Conservation (phyloP, 2,888 invertebrate genomes). For the Andrena bucephala region DNA sequence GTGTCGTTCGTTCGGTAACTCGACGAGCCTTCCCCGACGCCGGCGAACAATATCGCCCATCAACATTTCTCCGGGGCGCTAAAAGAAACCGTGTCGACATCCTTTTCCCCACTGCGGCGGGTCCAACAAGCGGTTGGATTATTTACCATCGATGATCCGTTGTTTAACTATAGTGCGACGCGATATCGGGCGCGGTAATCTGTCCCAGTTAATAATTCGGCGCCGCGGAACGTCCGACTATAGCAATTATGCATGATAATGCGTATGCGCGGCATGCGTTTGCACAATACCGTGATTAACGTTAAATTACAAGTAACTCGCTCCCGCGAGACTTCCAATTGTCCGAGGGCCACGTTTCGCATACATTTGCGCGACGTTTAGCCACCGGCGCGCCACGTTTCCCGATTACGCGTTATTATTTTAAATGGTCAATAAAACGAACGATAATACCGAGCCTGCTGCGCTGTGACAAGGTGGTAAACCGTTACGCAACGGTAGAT, state of each 20-base stretch:
- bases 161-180: neutral
- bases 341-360: neutral
- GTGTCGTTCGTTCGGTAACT: slow-evolving; percentile 9
- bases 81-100: too few relatives aligned
- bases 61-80: neutral
- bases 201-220: slow-evolving; percentile 49
- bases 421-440: neutral
- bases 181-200: slow-evolving; percentile 27
- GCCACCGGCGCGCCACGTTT: neutral
- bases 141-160: slow-evolving; percentile 2
- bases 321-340: slow-evolving; percentile 4
- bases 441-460: neutral
- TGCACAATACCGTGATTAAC: slow-evolving; percentile 49
- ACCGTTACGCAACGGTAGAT: neutral
- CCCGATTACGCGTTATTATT: neutral
- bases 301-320: slow-evolving; percentile 56
- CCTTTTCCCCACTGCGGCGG: too few relatives aligned
- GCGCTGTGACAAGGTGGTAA: neutral
- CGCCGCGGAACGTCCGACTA: slow-evolving; percentile 30
- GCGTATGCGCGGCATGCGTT: slow-evolving; percentile 30
- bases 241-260: slow-evolving; percentile 51
- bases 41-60: neutral
- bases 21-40: neutral
- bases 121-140: neutral
- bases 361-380: neutral